Evolutionary conservation across 2,888 invertebrate species (phyloP), one percentile per base, ranked within the genome.

Genomic region (Eilema griseolum): DNA sequence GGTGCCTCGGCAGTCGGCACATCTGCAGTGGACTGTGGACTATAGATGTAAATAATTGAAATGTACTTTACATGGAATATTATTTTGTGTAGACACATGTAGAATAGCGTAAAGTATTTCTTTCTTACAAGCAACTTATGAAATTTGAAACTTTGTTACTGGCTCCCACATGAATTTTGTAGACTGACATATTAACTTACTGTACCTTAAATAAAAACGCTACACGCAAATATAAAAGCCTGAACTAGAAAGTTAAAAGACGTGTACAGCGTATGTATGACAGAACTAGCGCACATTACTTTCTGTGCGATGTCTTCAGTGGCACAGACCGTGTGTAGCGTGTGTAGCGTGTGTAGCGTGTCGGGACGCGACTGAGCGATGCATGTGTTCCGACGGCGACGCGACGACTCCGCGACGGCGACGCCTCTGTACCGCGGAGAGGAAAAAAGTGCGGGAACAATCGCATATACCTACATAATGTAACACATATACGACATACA

Each of bases 371-470:
- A 5, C 12, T 23, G 23, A 68, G 62, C 67, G 56, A 68, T 68
- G 7, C 14, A 26, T 23, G 67, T 62, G 46, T 56, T 31, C 33
- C 14, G 61, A 61, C 61, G 52, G 52, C 56, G 67, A 56, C 62
- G 26, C 62, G 31, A 28, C 28, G 28, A 28, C 56, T 11, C 46
- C 3, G n/a, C 23, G 20, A 41, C 41, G 60, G 16, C 28, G 41
- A 33, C 52, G 33, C 23, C 2, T 23, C 4, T 33, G 24, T 66
- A 57, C 4, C 16, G 20, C 16, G 23, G 23, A 28, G 62, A 63
- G 62, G 28, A 46, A 67, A 64, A 69, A 68, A 41, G 57, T 66
- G 31, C 33, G 66, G 33, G 70, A 65, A 72, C 72, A 68, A 72
- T 72, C 33, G 24, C 16, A 63, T n/a, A 12, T 37, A 56, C 12